Evolutionary conservation across 1,140 invertebrate species (phyloP).

Genomic region (Aphaenogaster ashmeadi): DNA sequence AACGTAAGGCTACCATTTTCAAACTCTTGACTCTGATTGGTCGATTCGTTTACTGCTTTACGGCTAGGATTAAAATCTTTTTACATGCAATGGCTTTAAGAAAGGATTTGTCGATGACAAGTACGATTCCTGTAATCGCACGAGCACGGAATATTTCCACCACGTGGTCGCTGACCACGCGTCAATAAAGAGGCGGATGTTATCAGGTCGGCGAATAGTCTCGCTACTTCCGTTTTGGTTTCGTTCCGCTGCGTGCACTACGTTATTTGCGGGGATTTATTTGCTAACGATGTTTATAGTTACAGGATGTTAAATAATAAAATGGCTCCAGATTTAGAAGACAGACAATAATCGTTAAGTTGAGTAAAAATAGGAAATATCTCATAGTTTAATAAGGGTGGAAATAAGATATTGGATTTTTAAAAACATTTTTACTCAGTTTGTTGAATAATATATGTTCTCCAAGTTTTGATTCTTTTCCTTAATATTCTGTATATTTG

Average conservation of each 20-base stretch:
- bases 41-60: no score
- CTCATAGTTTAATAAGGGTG: neutral
- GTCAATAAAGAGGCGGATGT: slow-evolving; percentile 32
- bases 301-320: slow-evolving; percentile 1
- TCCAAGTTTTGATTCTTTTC: neutral
- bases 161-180: slow-evolving; percentile 31
- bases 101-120: neutral
- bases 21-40: no score
- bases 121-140: neutral
- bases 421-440: neutral
- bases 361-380: neutral
- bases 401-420: neutral
- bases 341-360: neutral
- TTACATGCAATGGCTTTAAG: no score
- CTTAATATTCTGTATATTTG: neutral
- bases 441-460: neutral
- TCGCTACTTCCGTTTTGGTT: slow-evolving; percentile 55
- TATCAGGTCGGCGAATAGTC: slow-evolving; percentile 56
- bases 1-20: no score
- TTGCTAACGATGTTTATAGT: neutral
- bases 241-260: slow-evolving; percentile 21
- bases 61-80: no score
- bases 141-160: neutral
- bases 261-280: slow-evolving; percentile 15
- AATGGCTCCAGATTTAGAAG: neutral